Percentiles rank a stretch among this genome's conserved stretches.
Conservation (phyloP, 2,888 invertebrate genomes). For the Ormia ochracea region DNA sequence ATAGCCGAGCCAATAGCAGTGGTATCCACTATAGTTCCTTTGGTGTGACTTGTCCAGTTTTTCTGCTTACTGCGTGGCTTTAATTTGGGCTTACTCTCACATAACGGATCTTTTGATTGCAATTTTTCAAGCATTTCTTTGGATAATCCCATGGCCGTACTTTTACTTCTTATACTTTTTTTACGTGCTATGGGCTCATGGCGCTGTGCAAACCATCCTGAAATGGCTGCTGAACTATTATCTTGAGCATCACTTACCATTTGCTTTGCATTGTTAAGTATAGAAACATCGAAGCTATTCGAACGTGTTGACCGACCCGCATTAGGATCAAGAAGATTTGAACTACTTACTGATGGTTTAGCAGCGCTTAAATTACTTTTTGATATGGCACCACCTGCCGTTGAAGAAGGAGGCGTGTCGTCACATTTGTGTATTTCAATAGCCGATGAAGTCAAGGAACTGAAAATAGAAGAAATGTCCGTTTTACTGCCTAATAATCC, state of each 20-base stretch:
- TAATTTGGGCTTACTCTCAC: conserved; percentile 75
- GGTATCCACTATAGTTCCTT: conserved; percentile 86
- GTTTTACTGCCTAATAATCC: conserved; percentile 90
- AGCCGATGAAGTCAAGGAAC: conserved; percentile 84
- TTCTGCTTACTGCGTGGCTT: conserved; percentile 74
- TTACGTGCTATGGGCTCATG: conserved; percentile 86
- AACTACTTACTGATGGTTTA: conserved; percentile 65
- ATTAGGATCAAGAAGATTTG: conserved; percentile 73
- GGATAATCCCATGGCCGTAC: conserved; percentile 78
- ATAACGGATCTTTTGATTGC: conserved; percentile 77
- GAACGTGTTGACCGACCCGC: conserved; percentile 82
- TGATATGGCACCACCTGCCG: conserved; percentile 66
- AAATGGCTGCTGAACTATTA: conserved; percentile 79
- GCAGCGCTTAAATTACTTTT: conserved; percentile 63
- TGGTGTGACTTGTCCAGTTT: conserved; percentile 73
- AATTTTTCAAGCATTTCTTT: conserved; percentile 81
- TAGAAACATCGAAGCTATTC: conserved; percentile 89
- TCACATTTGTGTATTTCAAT: conserved; percentile 87
- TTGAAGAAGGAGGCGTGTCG: conserved; percentile 69
- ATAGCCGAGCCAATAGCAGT: conserved; percentile 89
- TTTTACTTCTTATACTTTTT: conserved; percentile 79
- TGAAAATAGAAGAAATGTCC: conserved; percentile 86
- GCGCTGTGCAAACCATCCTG: conserved; percentile 87
- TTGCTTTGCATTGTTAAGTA: conserved; percentile 79
- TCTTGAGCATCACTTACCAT: conserved; percentile 76